These are phyloP conservation scores for Punctoribates punctum DNA, from an alignment of 2,888 invertebrate species.

Conservation along the genomic window DNA sequence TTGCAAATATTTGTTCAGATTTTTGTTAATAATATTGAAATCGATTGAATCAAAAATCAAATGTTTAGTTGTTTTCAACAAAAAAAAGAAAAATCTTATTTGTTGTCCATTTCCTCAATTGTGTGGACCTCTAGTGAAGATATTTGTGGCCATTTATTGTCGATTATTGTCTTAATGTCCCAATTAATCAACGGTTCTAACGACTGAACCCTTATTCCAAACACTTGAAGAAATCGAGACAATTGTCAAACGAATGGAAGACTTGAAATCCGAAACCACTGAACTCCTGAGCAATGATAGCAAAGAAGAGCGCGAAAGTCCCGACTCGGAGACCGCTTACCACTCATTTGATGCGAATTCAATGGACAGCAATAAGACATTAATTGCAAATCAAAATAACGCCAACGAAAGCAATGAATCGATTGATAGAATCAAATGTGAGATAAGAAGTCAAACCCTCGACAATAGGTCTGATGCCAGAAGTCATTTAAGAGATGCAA, in stretches of 20 bases:
- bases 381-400: slow-evolving; percentile 4
- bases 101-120: background rate
- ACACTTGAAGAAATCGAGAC: background rate
- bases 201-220: background rate
- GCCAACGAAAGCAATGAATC: slow-evolving; percentile 9
- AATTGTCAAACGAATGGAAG: slow-evolving; percentile 3
- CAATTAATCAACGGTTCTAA: background rate
- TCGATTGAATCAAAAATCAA: background rate
- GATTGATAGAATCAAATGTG: background rate
- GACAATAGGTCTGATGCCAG: background rate
- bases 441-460: background rate
- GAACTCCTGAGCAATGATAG: slow-evolving; percentile 3
- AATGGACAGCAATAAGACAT: slow-evolving; percentile 30
- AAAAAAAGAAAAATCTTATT: background rate
- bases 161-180: background rate
- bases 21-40: background rate
- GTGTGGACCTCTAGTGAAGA: background rate
- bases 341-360: slow-evolving; percentile 10
- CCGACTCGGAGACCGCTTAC: background rate
- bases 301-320: slow-evolving; percentile 13
- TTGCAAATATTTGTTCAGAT: background rate
- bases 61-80: background rate
- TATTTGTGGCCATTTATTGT: too few relatives aligned
- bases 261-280: slow-evolving; percentile 28
- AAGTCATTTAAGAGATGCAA: background rate